Evolutionary conservation across 2,888 invertebrate genomes (phyloP).

Genomic region (Pristionchus mayeri): DNA sequence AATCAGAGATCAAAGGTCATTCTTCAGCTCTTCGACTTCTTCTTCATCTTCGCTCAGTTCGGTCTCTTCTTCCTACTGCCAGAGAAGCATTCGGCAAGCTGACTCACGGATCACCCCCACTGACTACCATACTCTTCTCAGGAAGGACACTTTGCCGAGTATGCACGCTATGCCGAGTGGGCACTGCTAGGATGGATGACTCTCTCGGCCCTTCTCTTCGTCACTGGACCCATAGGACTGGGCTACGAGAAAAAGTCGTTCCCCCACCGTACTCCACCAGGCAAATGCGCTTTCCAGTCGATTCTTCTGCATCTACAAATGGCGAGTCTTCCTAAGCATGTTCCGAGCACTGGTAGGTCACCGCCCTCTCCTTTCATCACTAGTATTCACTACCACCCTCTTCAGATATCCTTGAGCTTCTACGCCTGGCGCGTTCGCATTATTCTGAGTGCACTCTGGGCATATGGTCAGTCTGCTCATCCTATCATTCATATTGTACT

Average conservation of each 20-base stretch:
- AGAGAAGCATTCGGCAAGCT: not conserved
- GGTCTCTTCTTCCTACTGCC: constrained; percentile 20
- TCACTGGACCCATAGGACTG: constrained; percentile 8
- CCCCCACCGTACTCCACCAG: not conserved
- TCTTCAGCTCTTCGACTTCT: constrained; percentile 3
- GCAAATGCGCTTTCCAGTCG: not conserved
- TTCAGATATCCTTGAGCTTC: not conserved
- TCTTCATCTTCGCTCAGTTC: constrained; percentile 19
- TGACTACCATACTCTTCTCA: not conserved
- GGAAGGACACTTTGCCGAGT: constrained; percentile 17
- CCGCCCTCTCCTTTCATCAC: not conserved
- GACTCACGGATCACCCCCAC: not conserved
- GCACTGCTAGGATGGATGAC: constrained; percentile 25
- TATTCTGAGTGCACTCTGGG: not conserved
- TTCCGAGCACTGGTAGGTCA: constrained; percentile 2
- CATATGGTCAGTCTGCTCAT: too few species aligned
- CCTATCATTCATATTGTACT: too few species aligned
- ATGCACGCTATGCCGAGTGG: constrained; percentile 2
- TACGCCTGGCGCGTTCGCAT: constrained; percentile 27
- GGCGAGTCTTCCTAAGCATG: constrained; percentile 38
- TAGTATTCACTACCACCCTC: too few species aligned
- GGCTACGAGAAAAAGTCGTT: constrained; percentile 18
- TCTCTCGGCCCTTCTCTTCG: not conserved
- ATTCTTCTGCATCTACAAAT: constrained; percentile 28
- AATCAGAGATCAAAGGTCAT: not conserved